Base-by-base conservation (phyloP, 2,888 invertebrate genomes). In the Stenoptilia bipunctidactyla region DNA sequence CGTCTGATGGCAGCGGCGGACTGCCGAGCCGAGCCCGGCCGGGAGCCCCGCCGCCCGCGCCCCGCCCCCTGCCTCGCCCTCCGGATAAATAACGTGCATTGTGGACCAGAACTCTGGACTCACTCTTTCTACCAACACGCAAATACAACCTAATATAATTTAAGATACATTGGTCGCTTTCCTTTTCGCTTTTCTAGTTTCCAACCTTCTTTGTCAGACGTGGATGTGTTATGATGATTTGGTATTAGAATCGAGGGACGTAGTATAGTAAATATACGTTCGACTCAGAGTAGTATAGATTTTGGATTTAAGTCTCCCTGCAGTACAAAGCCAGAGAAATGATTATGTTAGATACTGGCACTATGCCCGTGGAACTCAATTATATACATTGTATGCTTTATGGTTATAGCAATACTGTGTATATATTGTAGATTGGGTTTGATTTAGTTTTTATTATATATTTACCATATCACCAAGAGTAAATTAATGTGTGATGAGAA, bases 41-140 rank as follows among this genome's bases (percentile, higher is more conserved):
- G 62, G 64, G 71, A 73, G 75, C 76, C 44, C 39, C 61, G 46
- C 61, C 63, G 51, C 70, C 58, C 65, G 53, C 60, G 40, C 50
- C 42, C 54, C 56, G 51, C 45, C 34, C 50, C 49, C 40, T 60
- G 66, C 70, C 73, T 60, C 68, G 58, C 72, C 70, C 72, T 60
- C 63, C 75, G 80, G 79, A 80, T 80, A 82, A 82, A 80, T 82
- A 80, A 80, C 80, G 65, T 82, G 82, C 82, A 82, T 75, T 77
- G 80, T 80, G 73, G 76, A 67, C 74, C 71, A 71, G 74, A 72
- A 74, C 79, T 69, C 64, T 66, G 66, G 61, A 66, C 68, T 68
- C 64, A 61, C 64, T 65, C n/a, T n/a, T 30, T 10, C 12, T 2
- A 30, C 9, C 30, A 20, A 12, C 30, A 30, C 30, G 12, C 30